Evolutionary conservation across 2,797 vertebrate genomes (phyloP).

Genomic region (Euthynnus affinis): DNA sequence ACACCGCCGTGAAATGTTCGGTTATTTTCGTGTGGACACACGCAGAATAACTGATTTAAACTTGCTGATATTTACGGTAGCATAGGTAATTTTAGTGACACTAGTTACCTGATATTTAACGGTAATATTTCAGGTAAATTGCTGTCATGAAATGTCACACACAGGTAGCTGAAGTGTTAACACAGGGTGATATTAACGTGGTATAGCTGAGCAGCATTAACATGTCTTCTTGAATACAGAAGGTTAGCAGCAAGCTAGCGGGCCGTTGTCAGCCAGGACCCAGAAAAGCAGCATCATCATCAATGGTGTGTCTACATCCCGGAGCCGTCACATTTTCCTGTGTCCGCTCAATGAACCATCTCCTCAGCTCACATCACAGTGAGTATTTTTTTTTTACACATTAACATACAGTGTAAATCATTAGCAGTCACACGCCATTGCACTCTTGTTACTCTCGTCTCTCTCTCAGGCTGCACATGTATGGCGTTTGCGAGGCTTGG

Average conservation of each 20-base stretch:
- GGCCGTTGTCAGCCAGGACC: slow-evolving; percentile 75
- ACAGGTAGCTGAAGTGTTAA: neutral
- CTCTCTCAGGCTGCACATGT: slow-evolving; percentile 91
- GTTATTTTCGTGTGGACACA: neutral
- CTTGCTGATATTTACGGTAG: too few relatives aligned
- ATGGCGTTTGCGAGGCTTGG: slow-evolving; percentile 97
- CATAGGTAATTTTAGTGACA: neutral
- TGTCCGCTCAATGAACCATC: slow-evolving; percentile 85
- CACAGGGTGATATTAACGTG: neutral
- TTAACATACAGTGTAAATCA: neutral
- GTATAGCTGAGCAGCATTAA: neutral
- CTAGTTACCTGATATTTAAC: neutral
- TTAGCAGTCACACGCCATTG: neutral
- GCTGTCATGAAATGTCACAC: too few relatives aligned
- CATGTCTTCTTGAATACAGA: slow-evolving; percentile 8
- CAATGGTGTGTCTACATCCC: slow-evolving; percentile 88
- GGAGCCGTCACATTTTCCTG: slow-evolving; percentile 83
- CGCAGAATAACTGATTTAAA: neutral
- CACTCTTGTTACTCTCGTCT: neutral
- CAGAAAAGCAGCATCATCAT: slow-evolving; percentile 78
- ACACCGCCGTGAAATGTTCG: neutral
- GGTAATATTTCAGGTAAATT: too few relatives aligned
- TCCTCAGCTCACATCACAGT: slow-evolving; percentile 78
- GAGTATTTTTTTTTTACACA: slow-evolving; percentile 41
- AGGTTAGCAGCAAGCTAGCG: slow-evolving; percentile 74